These are phyloP conservation scores for Tor tambroides DNA, from an alignment of 2,113 vertebrate genomes.

Conservation along the genomic window DNA sequence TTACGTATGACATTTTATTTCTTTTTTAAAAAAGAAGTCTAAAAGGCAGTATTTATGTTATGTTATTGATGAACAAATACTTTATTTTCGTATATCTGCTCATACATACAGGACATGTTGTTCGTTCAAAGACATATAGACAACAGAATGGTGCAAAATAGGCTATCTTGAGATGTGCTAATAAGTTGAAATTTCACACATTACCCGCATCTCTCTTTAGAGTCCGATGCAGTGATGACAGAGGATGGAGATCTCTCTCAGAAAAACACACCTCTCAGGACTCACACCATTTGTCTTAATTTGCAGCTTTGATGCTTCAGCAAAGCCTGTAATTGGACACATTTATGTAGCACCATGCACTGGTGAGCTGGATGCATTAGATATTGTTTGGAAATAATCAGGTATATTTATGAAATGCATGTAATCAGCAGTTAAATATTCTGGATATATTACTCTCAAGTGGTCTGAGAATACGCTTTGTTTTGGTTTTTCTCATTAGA, in stretches of 20 bases:
- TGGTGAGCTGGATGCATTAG: background rate
- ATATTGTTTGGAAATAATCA: conserved; percentile 11
- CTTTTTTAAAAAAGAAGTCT: too few relatives aligned
- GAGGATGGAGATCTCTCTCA: background rate
- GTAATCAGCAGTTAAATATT: conserved; percentile 5
- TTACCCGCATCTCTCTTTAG: background rate
- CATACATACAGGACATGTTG: background rate
- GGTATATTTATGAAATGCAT: background rate
- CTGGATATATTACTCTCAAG: background rate
- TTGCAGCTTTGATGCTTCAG: background rate
- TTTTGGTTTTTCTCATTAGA: background rate
- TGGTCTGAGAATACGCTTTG: background rate
- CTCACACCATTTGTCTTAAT: background rate
- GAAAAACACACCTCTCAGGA: background rate
- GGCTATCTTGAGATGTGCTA: background rate
- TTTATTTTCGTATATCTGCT: background rate
- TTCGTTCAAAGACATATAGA: background rate
- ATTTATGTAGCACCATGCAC: conserved; percentile 16
- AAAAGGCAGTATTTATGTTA: too few relatives aligned
- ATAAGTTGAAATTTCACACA: background rate
- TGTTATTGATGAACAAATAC: background rate
- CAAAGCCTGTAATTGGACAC: conserved; percentile 22
- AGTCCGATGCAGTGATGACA: too few relatives aligned
- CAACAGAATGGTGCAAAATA: background rate
- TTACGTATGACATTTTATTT: background rate